Percentiles rank a stretch among this genome's conserved stretches.
These are phyloP conservation scores for Syngnathoides biaculeatus DNA, from an alignment of 2,113 vertebrate species.

Conservation along the genomic window DNA sequence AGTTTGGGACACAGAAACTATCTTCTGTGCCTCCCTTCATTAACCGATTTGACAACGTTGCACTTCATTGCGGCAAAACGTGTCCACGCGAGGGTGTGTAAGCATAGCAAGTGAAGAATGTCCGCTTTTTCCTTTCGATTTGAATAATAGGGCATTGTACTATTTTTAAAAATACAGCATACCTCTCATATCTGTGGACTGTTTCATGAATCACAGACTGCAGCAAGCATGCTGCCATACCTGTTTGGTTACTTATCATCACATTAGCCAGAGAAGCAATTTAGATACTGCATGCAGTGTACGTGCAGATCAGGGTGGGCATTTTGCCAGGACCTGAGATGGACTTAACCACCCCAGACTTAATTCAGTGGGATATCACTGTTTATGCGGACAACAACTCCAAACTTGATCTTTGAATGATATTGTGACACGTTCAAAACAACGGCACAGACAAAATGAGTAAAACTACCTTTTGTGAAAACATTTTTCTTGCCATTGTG, in stretches of 20 bases:
- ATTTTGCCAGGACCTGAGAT: not conserved
- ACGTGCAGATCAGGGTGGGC: not conserved
- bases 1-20: constrained; percentile 24
- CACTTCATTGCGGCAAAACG: constrained; percentile 14
- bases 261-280: constrained; percentile 12
- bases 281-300: not conserved
- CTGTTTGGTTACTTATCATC: constrained; percentile 36
- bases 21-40: constrained; percentile 50
- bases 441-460: not conserved
- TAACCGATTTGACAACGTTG: constrained; percentile 49
- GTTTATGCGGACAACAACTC: not conserved
- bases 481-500: not conserved
- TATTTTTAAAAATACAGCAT: constrained; percentile 29
- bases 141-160: constrained; percentile 29
- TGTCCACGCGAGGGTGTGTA: not conserved
- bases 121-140: constrained; percentile 49
- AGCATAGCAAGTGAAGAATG: constrained; percentile 28
- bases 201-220: constrained; percentile 36
- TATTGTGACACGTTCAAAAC: not conserved
- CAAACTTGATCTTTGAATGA: not conserved
- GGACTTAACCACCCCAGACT: not conserved
- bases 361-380: not conserved
- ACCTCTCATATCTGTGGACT: constrained; percentile 33
- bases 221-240: not conserved
- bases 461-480: not conserved